Evolutionary conservation across 1,140 invertebrate genomes (phyloP).

Genomic region (Achroia grisella): DNA sequence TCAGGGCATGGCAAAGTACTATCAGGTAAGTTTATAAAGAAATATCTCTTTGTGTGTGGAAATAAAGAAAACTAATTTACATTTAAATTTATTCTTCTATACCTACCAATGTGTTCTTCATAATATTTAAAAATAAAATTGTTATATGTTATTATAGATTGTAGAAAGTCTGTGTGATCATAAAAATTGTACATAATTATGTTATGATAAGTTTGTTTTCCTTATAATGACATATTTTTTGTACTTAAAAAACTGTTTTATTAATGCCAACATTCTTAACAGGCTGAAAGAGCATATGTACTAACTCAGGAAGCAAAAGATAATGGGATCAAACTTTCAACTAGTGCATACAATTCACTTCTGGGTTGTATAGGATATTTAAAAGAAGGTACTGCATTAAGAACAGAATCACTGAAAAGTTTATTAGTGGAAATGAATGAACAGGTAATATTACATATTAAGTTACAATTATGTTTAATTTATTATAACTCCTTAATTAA

Average conservation of each 20-base stretch:
- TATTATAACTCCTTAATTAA: no score
- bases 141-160: no score
- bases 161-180: no score
- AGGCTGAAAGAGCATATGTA: slow-evolving; percentile 77
- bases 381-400: slow-evolving; percentile 76
- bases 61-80: slow-evolving; percentile 2
- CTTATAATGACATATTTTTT: no score
- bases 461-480: no score
- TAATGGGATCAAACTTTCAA: slow-evolving; percentile 77
- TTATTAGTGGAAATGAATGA: slow-evolving; percentile 46
- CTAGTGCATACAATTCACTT: slow-evolving; percentile 81
- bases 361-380: slow-evolving; percentile 76
- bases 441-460: slow-evolving; percentile 27
- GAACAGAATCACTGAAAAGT: slow-evolving; percentile 77
- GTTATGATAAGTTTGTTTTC: no score
- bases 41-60: neutral
- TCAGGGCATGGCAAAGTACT: slow-evolving; percentile 82
- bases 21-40: slow-evolving; percentile 61
- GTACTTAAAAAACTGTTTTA: no score
- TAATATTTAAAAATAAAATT: no score
- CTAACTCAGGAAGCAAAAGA: slow-evolving; percentile 80
- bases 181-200: no score
- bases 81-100: no score
- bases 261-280: slow-evolving; percentile 16
- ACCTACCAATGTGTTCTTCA: no score